Evolutionary conservation across 2,113 vertebrate genomes (phyloP).

Genomic region (Cryptomyrus ogoouensis): DNA sequence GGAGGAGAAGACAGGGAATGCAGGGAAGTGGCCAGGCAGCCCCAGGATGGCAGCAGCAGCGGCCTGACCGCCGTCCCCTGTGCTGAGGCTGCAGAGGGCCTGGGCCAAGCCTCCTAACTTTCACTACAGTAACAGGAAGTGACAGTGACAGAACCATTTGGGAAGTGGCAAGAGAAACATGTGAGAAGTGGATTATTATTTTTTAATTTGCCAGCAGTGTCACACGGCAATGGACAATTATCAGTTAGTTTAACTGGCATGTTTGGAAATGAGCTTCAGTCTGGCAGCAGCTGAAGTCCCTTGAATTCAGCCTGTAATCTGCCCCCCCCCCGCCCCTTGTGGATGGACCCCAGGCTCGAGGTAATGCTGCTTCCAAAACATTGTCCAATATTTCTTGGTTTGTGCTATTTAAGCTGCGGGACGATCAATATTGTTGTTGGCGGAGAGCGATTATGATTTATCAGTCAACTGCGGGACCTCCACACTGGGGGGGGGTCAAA

Average conservation of each 20-base stretch:
- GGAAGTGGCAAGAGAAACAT: neutral
- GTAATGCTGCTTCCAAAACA: constrained; percentile 43
- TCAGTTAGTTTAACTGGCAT: constrained; percentile 52
- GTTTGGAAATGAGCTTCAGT: constrained; percentile 52
- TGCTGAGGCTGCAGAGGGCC: neutral
- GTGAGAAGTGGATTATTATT: constrained; percentile 28
- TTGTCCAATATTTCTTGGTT: constrained; percentile 52
- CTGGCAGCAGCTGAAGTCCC: constrained; percentile 43
- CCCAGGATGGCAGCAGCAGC: neutral
- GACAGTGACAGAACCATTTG: neutral
- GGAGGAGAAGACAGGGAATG: constrained; percentile 28
- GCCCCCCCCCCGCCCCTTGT: constrained; percentile 43
- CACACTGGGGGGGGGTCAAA: constrained; percentile 18
- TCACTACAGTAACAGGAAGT: neutral
- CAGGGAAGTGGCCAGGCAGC: neutral
- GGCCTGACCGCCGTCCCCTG: neutral
- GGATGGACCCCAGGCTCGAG: constrained; percentile 38
- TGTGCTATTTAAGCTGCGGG: constrained; percentile 46
- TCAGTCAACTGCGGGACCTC: constrained; percentile 42
- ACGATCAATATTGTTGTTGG: constrained; percentile 64
- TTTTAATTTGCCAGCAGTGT: constrained; percentile 29
- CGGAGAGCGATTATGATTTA: constrained; percentile 47
- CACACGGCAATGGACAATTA: constrained; percentile 49
- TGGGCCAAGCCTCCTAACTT: neutral
- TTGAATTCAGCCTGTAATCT: constrained; percentile 43